Base-by-base conservation (phyloP, 2,888 invertebrate genomes). In the Drosophila paucipuncta region DNA sequence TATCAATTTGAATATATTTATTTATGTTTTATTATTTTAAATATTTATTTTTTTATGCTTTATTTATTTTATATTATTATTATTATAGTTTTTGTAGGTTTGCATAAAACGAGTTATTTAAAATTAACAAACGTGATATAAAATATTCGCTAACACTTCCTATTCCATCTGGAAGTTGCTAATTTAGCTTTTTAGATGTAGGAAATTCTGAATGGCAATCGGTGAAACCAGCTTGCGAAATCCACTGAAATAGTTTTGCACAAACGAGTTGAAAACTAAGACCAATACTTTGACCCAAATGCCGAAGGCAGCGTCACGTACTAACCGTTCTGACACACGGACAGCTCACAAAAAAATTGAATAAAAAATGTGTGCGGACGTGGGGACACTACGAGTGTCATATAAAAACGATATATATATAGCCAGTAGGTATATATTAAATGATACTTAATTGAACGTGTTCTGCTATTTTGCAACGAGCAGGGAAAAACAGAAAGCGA, bases 241-340 rank as follows among this genome's bases (percentile, higher is more conserved):
- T 41, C 59, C 39, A 68, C 28, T 76, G 63, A 68, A 76, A 76
- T 76, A 63, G 76, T 76, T 80, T 63, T 55, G 69, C 80, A 76
- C 47, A 74, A 76, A 68, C 82, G 61, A 82, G 79, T 73, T 72
- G 66, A 79, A 82, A 78, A 68, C 68, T 77, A 76, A 80, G 71
- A 66, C 58, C 72, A 78, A 78, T 81, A 81, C 61, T 77, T 71
- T 81, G 78, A 81, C 77, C 77, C 81, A 78, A 82, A 78, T 82
- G 66, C 65, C 68, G 53, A 54, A 30, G 63, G 61, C 70, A 71
- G 35, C 68, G 68, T 67, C 85, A 81, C 81, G 85, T 84, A 78
- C 70, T 84, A 62, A 66, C 58, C 64, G 82, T 83, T 84, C 85
- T 80, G 82, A 66, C 81, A 47, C 69, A 62, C 69, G 64, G 62